Evolutionary conservation across 2,888 invertebrate species (phyloP).

Genomic region (Cephus sareptanus): DNA sequence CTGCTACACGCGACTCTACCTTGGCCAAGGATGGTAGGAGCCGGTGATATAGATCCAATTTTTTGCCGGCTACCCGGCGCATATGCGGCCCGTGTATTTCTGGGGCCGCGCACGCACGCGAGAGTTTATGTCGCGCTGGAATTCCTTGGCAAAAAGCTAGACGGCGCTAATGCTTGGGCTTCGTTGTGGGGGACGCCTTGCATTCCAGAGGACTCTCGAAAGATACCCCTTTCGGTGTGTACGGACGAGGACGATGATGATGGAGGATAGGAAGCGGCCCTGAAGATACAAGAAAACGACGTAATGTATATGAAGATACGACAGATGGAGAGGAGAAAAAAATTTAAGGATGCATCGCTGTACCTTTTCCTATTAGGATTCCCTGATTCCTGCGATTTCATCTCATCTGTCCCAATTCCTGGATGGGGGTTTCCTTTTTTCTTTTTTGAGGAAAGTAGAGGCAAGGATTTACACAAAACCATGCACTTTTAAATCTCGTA

Average conservation of each 20-base stretch:
- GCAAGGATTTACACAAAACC: not conserved
- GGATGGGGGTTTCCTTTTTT: not conserved
- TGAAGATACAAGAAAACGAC: not conserved
- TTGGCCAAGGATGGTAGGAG: constrained; percentile 15
- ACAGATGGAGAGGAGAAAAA: not conserved
- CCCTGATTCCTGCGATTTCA: not conserved
- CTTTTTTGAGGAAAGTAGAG: not conserved
- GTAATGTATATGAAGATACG: not conserved
- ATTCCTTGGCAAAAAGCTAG: constrained; percentile 29
- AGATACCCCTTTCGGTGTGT: not conserved
- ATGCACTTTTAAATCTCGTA: constrained; percentile 15
- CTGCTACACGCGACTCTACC: constrained; percentile 22
- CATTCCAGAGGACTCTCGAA: not conserved
- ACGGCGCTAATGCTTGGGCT: constrained; percentile 29
- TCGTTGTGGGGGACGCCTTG: not conserved
- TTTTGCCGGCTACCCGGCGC: constrained; percentile 16
- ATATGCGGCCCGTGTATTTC: constrained; percentile 11
- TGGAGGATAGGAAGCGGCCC: not conserved
- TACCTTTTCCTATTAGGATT: not conserved
- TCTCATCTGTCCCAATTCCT: not conserved
- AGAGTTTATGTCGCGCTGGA: constrained; percentile 30
- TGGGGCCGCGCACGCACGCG: constrained; percentile 20
- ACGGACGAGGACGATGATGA: not conserved
- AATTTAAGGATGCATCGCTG: not conserved
- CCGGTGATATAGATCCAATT: constrained; percentile 24